A percentile compares a stretch with the other conserved stretches of the same genome.
These are phyloP conservation scores for Eueides isabella DNA, from an alignment of 1,140 invertebrate species.

Conservation along the genomic window DNA sequence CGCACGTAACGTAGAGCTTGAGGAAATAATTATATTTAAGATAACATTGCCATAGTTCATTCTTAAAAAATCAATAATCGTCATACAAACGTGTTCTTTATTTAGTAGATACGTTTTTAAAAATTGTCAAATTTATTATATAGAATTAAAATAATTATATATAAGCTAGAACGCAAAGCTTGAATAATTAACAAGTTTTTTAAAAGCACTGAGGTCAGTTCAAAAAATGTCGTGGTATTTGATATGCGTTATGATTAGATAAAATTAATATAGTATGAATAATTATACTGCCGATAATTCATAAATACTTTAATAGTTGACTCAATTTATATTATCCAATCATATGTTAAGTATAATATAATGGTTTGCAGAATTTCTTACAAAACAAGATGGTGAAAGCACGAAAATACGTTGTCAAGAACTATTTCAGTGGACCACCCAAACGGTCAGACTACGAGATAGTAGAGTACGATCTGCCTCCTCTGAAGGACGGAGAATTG, in stretches of 20 bases:
- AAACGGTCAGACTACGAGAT: constrained; percentile 73
- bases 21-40: no score
- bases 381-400: constrained; percentile 62
- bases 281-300: not conserved
- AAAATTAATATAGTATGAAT: not conserved
- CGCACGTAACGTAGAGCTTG: no score
- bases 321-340: no score
- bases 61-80: no score
- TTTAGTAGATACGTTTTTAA: no score
- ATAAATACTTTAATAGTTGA: not conserved
- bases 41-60: no score
- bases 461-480: constrained; percentile 70
- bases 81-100: no score
- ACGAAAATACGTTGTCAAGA: constrained; percentile 70
- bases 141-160: no score
- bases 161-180: no score
- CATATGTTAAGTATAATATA: not conserved
- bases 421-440: constrained; percentile 68
- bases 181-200: no score
- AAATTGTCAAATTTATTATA: no score
- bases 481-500: constrained; percentile 69
- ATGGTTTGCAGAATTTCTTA: not conserved
- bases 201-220: no score
- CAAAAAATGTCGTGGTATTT: not conserved
- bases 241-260: not conserved